Evolutionary conservation across 2,113 vertebrate species (phyloP).

Genomic region (Pristiophorus japonicus): DNA sequence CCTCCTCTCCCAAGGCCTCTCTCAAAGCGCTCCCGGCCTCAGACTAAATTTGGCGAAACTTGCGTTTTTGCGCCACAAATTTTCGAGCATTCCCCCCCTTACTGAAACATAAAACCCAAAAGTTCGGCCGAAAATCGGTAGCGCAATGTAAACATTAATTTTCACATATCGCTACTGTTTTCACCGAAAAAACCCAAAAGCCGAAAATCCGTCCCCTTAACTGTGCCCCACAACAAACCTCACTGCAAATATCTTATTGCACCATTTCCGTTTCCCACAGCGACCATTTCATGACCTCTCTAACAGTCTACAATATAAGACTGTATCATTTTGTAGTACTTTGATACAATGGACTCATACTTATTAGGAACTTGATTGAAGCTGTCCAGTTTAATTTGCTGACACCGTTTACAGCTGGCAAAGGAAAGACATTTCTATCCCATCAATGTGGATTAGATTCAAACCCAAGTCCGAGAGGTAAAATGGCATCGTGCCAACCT

Average conservation of each 20-base stretch:
- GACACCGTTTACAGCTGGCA: neutral
- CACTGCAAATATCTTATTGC: neutral
- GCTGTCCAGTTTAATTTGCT: neutral
- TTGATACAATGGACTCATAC: neutral
- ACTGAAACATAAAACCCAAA: no score
- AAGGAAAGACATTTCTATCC: neutral
- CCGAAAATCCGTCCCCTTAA: no score
- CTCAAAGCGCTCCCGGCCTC: no score
- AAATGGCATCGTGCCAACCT: neutral
- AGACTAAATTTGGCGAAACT: no score
- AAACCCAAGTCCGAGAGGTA: no score
- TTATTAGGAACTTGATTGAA: neutral
- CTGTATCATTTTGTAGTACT: neutral
- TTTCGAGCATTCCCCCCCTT: no score
- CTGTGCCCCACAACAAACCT: neutral
- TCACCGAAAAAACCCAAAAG: no score
- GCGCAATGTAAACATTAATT: no score
- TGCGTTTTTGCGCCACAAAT: no score
- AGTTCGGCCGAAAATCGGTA: no score
- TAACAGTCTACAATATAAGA: neutral
- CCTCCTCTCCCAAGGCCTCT: no score
- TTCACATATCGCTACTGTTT: no score
- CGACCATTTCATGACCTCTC: neutral
- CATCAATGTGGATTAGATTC: neutral
- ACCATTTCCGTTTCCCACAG: neutral